Base-by-base conservation (phyloP, 2,113 vertebrate species). In the Corythoichthys intestinalis region DNA sequence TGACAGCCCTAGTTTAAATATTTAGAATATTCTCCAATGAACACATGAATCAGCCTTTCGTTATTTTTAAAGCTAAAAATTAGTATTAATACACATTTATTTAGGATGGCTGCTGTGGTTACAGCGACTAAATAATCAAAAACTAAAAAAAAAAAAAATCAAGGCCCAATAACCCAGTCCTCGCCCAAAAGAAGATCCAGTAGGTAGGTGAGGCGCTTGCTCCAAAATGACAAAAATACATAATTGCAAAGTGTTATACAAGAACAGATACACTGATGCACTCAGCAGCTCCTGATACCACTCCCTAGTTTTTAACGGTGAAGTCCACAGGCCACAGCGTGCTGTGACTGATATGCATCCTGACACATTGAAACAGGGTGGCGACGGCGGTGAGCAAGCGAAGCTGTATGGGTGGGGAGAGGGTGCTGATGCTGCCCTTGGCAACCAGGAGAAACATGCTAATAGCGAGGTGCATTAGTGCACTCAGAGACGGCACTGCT, bases 401-500 rank as follows among this genome's bases (percentile, higher is more conserved):
- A 4, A 17, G 50, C 17, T 65, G 35, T 28, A 28, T 28, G 69
- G 38, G 71, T 70, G 79, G 74, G 83, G 77, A 81, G 65, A 77
- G 50, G 67, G 68, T 63, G 80, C 77, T 11, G 20, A 56, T 10
- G 83, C 84, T 83, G 87, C 91, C 91, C 78, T 79, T 90, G 89
- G 90, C 90, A 85, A 89, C 83, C 84, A 79, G 83, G 77, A 86
- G 85, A 79, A 88, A 90, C 87, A 91, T 90, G 88, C 82, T 91
- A 91, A 92, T 92, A 87, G 82, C 78, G 79, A 88, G 82, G 80
- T 89, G 88, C 91, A 91, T 92, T 91, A 92, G 86, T 81, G 89
- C 84, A 85, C 81, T 90, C 86, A 88, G 60, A 72, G 74, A 59
- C 62, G 4, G 71, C 75, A 10, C 46, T 7, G 77, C 82, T 90